Evolutionary conservation across 2,888 invertebrate species (phyloP), one percentile per base, ranked within the genome.

Genomic region (Drosophila anomalata): DNA sequence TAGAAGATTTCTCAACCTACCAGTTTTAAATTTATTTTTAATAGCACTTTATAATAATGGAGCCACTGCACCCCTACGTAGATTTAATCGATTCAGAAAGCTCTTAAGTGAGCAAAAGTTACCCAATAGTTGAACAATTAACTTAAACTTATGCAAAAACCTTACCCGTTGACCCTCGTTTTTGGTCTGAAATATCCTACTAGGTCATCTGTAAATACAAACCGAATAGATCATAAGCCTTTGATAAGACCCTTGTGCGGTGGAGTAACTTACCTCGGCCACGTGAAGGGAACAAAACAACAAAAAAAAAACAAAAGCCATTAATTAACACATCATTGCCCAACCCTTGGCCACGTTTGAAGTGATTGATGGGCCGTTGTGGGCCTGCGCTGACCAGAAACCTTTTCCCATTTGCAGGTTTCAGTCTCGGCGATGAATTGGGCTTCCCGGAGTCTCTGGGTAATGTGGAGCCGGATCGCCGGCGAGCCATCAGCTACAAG

Each of bases 381-480:
- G 29, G 9, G 39, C 8, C 44, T 17, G 26, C 22, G 31, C 48
- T 36, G 72, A 62, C 52, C 54, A 53, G 20, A 48, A 36, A 48
- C 33, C 47, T 47, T 54, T 48, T 56, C 14, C 59, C 69, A 63
- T 50, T 24, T 81, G 29, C 70, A 96, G 97, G 97, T 78, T 96
- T 97, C 91, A 96, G 96, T 89, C 92, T 97, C 14, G 97, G 97
- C 14, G 97, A 97, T 88, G 97, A 97, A 90, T 92, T 97, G 68
- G 97, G 97, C 26, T 97, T 97, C 89, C 94, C 94, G 76, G 96
- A 97, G 88, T 96, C 97, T 0, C 91, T 97, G 48, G 95, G 96
- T 1, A 96, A 96, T 89, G 90, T 94, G 78, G 96, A 97, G 88
- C 94, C 94, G 47, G 94, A 94, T 78, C 94, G 95, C 72, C 92